Evolutionary conservation across 2,797 vertebrate species (phyloP).

Genomic region (Falco peregrinus): DNA sequence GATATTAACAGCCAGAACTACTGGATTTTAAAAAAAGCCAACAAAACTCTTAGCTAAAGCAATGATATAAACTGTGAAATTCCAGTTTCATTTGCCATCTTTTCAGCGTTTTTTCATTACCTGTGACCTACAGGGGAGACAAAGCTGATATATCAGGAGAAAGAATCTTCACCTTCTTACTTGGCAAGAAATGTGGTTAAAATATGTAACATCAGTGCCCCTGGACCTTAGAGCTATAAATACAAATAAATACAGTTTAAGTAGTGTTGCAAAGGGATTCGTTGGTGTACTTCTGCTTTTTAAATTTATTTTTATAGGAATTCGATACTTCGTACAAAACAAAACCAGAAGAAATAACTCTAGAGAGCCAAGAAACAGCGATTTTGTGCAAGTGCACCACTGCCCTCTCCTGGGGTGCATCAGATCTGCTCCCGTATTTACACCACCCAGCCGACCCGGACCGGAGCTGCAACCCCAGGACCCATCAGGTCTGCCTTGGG

Average conservation of each 20-base stretch:
- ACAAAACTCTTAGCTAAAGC: background rate
- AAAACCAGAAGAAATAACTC: background rate
- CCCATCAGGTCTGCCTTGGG: background rate
- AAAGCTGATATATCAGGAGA: background rate
- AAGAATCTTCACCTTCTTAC: background rate
- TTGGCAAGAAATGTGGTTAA: background rate
- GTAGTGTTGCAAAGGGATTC: background rate
- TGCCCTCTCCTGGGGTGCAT: conserved; percentile 51
- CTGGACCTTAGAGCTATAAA: background rate
- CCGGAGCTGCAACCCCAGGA: background rate
- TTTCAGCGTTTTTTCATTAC: background rate
- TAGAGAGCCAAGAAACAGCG: fast-evolving
- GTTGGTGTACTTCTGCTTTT: background rate
- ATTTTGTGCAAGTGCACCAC: conserved; percentile 3
- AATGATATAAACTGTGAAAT: background rate
- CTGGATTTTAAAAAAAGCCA: background rate
- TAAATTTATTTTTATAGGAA: conserved; percentile 13
- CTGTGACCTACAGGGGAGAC: background rate
- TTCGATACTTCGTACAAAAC: background rate
- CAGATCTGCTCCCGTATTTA: background rate
- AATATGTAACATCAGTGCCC: background rate
- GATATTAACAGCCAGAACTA: background rate
- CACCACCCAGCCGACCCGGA: background rate
- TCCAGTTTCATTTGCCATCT: background rate
- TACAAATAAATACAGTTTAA: conserved; percentile 23